Evolutionary conservation across 1,140 invertebrate genomes (phyloP), one percentile per base, ranked within the genome.

Genomic region (Drosophila arawakana): DNA sequence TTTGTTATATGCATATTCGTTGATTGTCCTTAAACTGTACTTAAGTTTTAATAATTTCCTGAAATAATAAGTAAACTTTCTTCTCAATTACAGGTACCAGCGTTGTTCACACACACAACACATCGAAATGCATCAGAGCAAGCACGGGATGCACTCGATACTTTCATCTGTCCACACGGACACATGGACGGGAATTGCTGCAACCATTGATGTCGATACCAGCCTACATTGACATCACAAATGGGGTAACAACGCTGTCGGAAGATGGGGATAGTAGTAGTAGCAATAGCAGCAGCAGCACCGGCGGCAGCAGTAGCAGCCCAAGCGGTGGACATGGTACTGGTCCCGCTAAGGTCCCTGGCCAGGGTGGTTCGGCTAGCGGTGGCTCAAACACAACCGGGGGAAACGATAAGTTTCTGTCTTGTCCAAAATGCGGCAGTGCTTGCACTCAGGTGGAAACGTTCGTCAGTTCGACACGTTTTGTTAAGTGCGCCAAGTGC

Each of bases 401-500:
- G 10, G 78, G 78, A 10, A 73, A 77, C 35, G 91, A 92, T 55
- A 92, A 92, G 73, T 95, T 96, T 4, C 93, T 97, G 0, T 95
- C 95, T 21, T 99, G 98, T 92, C 98, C 98, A 7, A 98, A 98
- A 93, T 99, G 98, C 93, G 98, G 98, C 0, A 97, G 98, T 93
- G 97, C 97, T 59, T 98, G 98, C 93, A 98, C 97, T 10, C 97
- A 98, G 93, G 97, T 99, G 59, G 98, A 98, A 93, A 98, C 98
- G 7, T 98, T 99, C 94, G 97, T 99, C 79, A 98, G 97, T 95
- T 97, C 97, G 46, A 97, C 97, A 13, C 95, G 98, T 79, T 99
- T 99, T 93, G 98, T 99, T 5, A 99, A 98, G 93, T 99, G 98
- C 93, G 98, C 98, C 90, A 99, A 99, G 92, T 99, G 98, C 92